Evolutionary conservation across 2,888 invertebrate genomes (phyloP).

Genomic region (Spialia ferax): DNA sequence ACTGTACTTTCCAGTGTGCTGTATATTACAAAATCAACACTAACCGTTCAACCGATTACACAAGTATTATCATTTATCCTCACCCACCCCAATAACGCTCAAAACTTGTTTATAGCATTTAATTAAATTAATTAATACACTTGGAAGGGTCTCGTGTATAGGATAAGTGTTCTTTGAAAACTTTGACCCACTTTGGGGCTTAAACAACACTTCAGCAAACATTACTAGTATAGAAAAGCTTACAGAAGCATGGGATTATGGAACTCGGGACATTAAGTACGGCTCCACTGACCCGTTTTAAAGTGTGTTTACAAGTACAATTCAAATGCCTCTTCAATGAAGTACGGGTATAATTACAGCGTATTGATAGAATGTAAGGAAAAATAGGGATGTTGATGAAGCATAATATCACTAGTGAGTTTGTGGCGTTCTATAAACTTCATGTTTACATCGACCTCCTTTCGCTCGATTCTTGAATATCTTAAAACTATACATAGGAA

Average conservation of each 20-base stretch:
- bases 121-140: conserved; percentile 35
- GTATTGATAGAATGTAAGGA: neutral
- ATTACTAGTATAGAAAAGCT: conserved; percentile 21
- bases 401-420: no score
- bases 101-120: conserved; percentile 35
- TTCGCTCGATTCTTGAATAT: no score
- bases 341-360: neutral
- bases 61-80: conserved; percentile 11
- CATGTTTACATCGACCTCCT: no score
- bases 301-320: conserved; percentile 12
- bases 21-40: no score
- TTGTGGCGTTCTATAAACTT: no score
- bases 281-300: conserved; percentile 5
- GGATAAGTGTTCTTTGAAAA: conserved; percentile 40
- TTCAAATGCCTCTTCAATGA: neutral
- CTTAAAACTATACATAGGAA: no score
- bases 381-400: neutral
- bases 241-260: conserved; percentile 28
- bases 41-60: neutral
- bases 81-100: conserved; percentile 15
- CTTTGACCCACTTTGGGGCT: conserved; percentile 35
- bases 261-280: conserved; percentile 20
- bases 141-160: conserved; percentile 28
- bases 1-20: no score
- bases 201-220: conserved; percentile 36